Base-by-base conservation (phyloP, 2,113 vertebrate species). In the Tachysurus vachellii region DNA sequence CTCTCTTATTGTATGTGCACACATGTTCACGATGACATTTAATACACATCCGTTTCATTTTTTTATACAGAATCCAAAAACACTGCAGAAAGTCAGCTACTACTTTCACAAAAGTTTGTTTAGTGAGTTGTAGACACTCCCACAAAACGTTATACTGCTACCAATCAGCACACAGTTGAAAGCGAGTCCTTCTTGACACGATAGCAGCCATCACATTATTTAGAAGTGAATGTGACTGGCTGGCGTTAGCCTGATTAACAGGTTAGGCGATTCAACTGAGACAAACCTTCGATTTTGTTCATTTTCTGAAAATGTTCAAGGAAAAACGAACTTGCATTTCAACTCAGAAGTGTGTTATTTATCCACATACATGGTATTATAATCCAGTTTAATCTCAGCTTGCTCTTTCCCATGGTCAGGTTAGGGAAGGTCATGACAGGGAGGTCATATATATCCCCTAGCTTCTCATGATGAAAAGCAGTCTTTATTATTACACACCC, bases 401-500 rank as follows among this genome's bases (percentile, higher is more conserved):
- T 54, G 13, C 36, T 36, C 36, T 36, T 57, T 57, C 77, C 77
- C 16, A 80, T n/a, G 57, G 53, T 57, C 53, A 1, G 77, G 77
- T 61, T 56, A 64, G 81, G n/a, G n/a, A 7, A 88, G 64, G 53
- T n/a, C 62, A 53, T 56, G 44, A 57, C 50, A 57, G 13, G 11
- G 10, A 23, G n/a, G n/a, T n/a, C n/a, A n/a, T n/a, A n/a, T n/a
- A 68, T 12, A 61, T 68, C 62, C 80, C 71, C 36, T 19, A 13
- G 17, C 13, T 56, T 42, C 53, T 53, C 1, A 0, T 19, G 14
- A 56, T 53, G 36, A 82, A 88, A 50, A 75, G 59, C 57, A 7
- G 17, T 53, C 26, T 86, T 84, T 84, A 89, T 87, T 64, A 84
- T 36, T 36, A 80, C 80, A 81, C 85, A 80, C 85, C 85, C 81